Base-by-base conservation (phyloP, 2,113 vertebrate genomes). In the Nerophis lumbriciformis region DNA sequence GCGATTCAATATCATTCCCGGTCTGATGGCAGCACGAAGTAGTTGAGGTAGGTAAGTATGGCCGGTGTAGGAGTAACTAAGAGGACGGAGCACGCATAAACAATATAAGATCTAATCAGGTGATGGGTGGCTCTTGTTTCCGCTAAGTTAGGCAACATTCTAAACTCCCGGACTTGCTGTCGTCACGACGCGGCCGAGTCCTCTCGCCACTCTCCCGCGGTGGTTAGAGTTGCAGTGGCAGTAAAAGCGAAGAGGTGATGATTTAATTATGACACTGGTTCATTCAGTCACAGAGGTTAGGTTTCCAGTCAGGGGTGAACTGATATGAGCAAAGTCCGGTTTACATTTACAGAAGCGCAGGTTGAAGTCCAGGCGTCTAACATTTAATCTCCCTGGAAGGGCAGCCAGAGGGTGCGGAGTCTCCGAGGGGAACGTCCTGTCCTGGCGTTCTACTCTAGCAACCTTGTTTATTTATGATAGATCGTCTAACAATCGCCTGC, bases 231-330 rank as follows among this genome's bases (percentile, higher is more conserved):
- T 94, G 91, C 88, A 76, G 85, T 63, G 56, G 71, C 86, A 89
- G 90, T 88, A 90, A 90, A 92, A 92, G 84, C 83, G 76, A 87
- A 88, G 87, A 77, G 76, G 79, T 90, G 89, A 98, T 98, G 85
- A 98, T 97, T 99, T 95, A 98, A 96, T 98, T 88, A 97, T 96
- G 94, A 93, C 68, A 85, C 90, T 76, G 68, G 88, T 89, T 88
- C 92, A 91, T 87, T 95, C 92, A 96, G 91, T 88, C 89, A 81
- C 73, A 64, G 55, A 85, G 93, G 89, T 92, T 92, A 71, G 54
- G 88, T 94, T 95, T 95, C 94, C 73, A 89, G 82, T 74, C 75
- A 72, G 80, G 83, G 81, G 74, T 85, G 81, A 78, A 68, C 48
- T 38, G 60, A 87, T 77, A 75, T 37, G 66, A 66, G 77, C 75